A percentile compares a stretch with the other conserved stretches of the same genome.
These are phyloP conservation scores for Ericerus pela DNA, from an alignment of 1,140 invertebrate species.

Conservation along the genomic window DNA sequence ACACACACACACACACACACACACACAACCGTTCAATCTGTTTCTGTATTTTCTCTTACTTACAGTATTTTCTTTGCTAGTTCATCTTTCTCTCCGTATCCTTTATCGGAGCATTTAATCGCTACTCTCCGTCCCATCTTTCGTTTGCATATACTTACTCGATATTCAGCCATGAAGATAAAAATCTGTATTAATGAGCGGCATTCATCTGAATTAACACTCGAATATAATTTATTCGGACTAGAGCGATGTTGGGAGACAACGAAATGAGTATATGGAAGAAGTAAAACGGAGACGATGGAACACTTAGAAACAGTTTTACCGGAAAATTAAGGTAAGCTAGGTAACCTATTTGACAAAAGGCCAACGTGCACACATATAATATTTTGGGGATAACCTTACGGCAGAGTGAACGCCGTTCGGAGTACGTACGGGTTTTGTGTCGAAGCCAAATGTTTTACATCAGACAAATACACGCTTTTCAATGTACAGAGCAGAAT, in stretches of 20 bases:
- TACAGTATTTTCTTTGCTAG: no score
- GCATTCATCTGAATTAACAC: slow-evolving; percentile 2
- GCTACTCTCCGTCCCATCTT: no score
- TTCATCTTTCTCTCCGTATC: no score
- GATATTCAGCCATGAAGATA: not conserved
- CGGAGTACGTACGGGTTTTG: slow-evolving; percentile 1
- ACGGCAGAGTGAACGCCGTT: not conserved
- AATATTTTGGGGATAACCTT: slow-evolving; percentile 2
- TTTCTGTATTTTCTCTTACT: no score
- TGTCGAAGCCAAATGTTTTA: slow-evolving; percentile 11
- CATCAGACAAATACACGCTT: not conserved
- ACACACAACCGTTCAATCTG: no score
- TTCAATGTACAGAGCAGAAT: no score
- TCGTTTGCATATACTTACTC: no score
- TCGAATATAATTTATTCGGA: slow-evolving; percentile 4
- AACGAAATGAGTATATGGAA: no score
- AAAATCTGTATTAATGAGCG: slow-evolving; percentile 7
- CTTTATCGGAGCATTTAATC: no score
- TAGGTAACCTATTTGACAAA: slow-evolving; percentile 6
- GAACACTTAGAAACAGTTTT: not conserved
- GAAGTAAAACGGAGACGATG: not conserved
- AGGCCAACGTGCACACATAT: not conserved
- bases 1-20: no score
- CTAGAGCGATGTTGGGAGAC: no score
- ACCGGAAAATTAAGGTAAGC: not conserved